Percentiles rank a stretch among this genome's conserved stretches.
Conservation (phyloP, 2,888 invertebrate species). For the Deilephila porcellus region DNA sequence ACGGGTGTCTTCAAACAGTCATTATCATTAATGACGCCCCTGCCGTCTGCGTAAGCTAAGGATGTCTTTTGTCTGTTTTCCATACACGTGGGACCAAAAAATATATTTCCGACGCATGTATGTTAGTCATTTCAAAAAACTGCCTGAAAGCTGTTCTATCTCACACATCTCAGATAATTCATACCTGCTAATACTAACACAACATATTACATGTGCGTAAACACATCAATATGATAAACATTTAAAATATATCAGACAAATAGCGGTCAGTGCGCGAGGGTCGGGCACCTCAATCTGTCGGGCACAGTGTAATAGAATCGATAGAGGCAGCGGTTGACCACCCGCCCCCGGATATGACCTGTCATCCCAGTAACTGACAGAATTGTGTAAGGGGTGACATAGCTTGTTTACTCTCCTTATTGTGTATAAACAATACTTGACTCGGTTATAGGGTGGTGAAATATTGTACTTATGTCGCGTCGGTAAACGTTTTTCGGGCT, state of each 20-base stretch:
- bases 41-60: too few species aligned
- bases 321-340: slow-evolving; percentile 69
- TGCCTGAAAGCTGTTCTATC: not conserved
- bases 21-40: too few species aligned
- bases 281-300: slow-evolving; percentile 71
- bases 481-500: slow-evolving; percentile 15
- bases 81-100: too few species aligned
- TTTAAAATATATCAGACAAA: slow-evolving; percentile 46
- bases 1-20: too few species aligned
- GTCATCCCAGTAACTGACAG: slow-evolving; percentile 73
- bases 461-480: slow-evolving; percentile 44
- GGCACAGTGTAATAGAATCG: slow-evolving; percentile 76
- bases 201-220: slow-evolving; percentile 1
- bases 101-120: not conserved
- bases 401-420: slow-evolving; percentile 66
- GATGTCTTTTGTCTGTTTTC: too few species aligned
- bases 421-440: slow-evolving; percentile 67
- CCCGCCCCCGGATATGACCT: slow-evolving; percentile 74
- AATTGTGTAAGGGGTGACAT: slow-evolving; percentile 63
- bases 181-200: slow-evolving; percentile 8
- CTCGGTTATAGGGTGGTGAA: slow-evolving; percentile 47
- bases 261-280: slow-evolving; percentile 48
- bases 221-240: slow-evolving; percentile 22
- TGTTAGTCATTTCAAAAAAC: not conserved
- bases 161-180: not conserved